Percentiles rank a stretch among this genome's conserved stretches.
Evolutionary conservation across 2,797 vertebrate genomes (phyloP).

Genomic region (Argentina silus): DNA sequence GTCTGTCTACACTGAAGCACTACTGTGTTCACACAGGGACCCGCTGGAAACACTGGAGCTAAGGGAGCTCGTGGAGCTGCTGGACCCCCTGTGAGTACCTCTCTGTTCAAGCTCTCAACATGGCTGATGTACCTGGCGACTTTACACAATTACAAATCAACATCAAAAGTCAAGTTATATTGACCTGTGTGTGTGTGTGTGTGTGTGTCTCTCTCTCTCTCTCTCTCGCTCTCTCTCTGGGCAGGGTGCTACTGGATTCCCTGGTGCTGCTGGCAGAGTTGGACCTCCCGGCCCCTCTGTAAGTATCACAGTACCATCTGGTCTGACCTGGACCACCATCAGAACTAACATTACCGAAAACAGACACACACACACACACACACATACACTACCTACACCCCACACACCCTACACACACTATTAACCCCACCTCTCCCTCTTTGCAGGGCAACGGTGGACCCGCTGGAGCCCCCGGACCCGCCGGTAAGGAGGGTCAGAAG

Average conservation of each 20-base stretch:
- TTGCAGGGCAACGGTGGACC: slow-evolving; percentile 89
- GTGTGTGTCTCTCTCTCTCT: not conserved
- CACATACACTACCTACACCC: not conserved
- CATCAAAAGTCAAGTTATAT: not conserved
- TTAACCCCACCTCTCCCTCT: not conserved
- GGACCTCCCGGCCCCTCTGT: slow-evolving; percentile 95
- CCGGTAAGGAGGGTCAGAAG: slow-evolving; percentile 94
- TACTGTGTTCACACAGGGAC: slow-evolving; percentile 79
- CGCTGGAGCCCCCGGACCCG: slow-evolving; percentile 84
- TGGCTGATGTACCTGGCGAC: not conserved
- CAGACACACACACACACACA: not conserved
- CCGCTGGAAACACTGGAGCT: slow-evolving; percentile 90
- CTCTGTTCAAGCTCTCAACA: not conserved
- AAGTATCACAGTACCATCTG: slow-evolving; percentile 67
- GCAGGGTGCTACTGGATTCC: slow-evolving; percentile 98
- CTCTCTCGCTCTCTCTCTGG: not conserved
- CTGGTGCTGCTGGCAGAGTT: slow-evolving; percentile 95
- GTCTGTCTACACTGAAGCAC: slow-evolving; percentile 22
- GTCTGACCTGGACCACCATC: not conserved
- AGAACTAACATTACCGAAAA: not conserved
- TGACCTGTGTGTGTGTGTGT: not conserved
- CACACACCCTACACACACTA: not conserved
- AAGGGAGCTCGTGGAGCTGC: slow-evolving; percentile 92
- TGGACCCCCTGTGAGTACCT: slow-evolving; percentile 90
- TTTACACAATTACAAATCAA: not conserved